Base-by-base conservation (phyloP, 1,140 invertebrate species). In the Drosophila kepulauana region DNA sequence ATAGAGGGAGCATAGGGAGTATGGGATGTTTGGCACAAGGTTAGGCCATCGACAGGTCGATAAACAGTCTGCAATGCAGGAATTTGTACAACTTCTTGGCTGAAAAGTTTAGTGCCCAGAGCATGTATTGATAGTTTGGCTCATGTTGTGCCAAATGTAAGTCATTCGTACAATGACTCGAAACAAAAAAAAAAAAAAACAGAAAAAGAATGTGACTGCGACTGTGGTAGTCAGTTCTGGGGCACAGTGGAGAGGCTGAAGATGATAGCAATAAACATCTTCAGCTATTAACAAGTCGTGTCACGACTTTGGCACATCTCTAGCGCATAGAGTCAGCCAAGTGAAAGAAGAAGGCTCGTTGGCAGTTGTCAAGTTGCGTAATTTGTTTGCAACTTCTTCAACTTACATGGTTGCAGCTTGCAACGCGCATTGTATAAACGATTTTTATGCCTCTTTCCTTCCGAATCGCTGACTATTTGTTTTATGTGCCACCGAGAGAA, bases 361-460 rank as follows among this genome's bases (percentile, higher is more conserved):
- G 38, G 15, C 54, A 68, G 38, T 87, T 88, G 84, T 82, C 79
- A 71, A 82, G 79, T 88, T 88, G 81, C 74, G 85, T 78, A 87
- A 84, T 87, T 88, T 88, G 80, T 88, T 89, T 84, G 77, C 84
- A 89, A 87, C 84, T 88, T 72, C 66, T 81, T 75, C 62, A 69
- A 51, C 62, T 75, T 56, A 67, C 68, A 69, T 46, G 63, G 57
- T 7, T 33, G 30, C 20, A 25, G 13, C 43, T 41, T 38, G 4
- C 48, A 35, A 28, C 33, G 5, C 16, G 64, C 81, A 85, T 87
- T 88, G 73, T 88, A 56, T 70, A 64, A 81, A 52, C 48, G 59
- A 75, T 80, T 80, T 78, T 64, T 66, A 75, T 81, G 74, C 54
- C 63, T 58, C 41, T 59, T 52, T 67, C 51, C 68, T 71, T 67